phyloP scores from a whole-genome alignment of 2,888 invertebrate genomes.

The Eulithis prunata region DNA sequence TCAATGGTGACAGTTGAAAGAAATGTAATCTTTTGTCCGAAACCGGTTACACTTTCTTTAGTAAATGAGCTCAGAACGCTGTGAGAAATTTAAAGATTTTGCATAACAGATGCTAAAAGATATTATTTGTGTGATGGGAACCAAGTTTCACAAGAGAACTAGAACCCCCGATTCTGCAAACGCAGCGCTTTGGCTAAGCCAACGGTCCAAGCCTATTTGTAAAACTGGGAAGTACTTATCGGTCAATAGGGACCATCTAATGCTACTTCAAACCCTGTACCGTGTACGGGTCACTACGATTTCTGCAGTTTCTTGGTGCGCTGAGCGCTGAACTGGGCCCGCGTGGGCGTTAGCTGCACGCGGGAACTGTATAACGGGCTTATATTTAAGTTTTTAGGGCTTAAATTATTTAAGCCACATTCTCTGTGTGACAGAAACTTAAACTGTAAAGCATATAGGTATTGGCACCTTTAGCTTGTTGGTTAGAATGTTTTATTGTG shows the following conservation, averaged over 20 bases:
- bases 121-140: constrained; percentile 1
- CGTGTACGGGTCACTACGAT: constrained; percentile 47
- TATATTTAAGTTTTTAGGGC: constrained; percentile 55
- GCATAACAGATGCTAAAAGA: neutral
- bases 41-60: neutral
- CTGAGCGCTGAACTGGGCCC: constrained; percentile 66
- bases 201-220: constrained; percentile 18
- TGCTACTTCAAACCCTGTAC: constrained; percentile 28
- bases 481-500: constrained; percentile 3
- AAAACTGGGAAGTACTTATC: constrained; percentile 3
- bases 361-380: constrained; percentile 76
- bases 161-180: constrained; percentile 16
- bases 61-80: neutral
- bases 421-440: constrained; percentile 7
- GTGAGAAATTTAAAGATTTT: neutral
- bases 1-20: neutral
- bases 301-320: constrained; percentile 74
- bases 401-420: constrained; percentile 21
- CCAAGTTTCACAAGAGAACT: constrained; percentile 12
- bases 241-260: neutral
- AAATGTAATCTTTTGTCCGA: neutral
- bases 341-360: constrained; percentile 75
- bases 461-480: neutral
- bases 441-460: neutral
- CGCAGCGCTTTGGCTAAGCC: constrained; percentile 23